A percentile compares a stretch with the other conserved stretches of the same genome.
phyloP scores from a whole-genome alignment of 2,797 vertebrate genomes.

The Loriculus beryllinus region DNA sequence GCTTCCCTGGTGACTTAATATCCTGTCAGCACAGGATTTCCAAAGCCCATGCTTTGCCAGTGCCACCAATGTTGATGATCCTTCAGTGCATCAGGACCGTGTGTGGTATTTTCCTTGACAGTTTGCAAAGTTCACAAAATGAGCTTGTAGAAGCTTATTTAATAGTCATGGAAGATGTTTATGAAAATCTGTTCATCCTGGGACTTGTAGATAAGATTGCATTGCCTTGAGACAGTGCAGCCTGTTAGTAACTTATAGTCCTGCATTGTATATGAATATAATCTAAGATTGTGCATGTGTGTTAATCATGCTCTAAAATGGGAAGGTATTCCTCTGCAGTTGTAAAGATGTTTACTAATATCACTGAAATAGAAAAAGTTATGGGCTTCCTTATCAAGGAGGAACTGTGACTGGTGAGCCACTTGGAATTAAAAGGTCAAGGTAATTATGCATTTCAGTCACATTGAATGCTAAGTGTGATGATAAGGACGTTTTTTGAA shows the following conservation, averaged over 20 bases:
- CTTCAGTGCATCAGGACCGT: rapidly evolving
- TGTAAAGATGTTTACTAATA: neutral
- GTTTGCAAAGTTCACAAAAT: neutral
- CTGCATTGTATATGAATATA: neutral
- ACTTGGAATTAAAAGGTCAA: neutral
- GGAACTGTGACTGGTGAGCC: neutral
- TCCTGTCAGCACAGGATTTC: neutral
- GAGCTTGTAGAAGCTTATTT: neutral
- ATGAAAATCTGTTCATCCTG: neutral
- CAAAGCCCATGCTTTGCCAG: rapidly evolving
- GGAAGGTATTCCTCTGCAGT: neutral
- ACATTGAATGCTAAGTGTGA: neutral
- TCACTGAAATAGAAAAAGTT: neutral
- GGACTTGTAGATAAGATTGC: neutral
- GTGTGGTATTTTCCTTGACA: neutral
- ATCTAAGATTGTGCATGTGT: neutral
- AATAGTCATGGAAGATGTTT: neutral
- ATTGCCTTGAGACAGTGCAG: neutral
- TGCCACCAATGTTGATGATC: neutral
- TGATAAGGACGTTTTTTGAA: neutral
- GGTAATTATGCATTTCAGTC: conserved; percentile 10
- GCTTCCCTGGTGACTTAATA: neutral
- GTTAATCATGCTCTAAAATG: neutral
- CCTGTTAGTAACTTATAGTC: neutral
- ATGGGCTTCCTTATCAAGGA: neutral